Percentiles rank a stretch among this genome's conserved stretches.
Evolutionary conservation across 2,113 vertebrate genomes (phyloP).

Genomic region (Apeltes quadracus): DNA sequence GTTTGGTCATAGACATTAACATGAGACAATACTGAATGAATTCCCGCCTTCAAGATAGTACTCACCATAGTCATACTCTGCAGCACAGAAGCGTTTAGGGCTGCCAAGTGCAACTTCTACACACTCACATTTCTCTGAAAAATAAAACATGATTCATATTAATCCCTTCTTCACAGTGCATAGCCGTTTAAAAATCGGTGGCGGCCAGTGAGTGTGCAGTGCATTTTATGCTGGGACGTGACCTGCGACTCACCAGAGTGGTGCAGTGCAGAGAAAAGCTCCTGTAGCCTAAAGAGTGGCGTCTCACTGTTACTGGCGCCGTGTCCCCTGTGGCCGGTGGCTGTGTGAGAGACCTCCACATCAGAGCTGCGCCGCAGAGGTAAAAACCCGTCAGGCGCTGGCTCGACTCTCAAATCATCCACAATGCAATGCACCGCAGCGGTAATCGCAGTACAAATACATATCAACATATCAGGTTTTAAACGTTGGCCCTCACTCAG

Average conservation of each 20-base stretch:
- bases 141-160: conserved; percentile 22
- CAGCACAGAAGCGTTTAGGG: conserved; percentile 88
- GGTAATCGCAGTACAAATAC: conserved; percentile 16
- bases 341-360: conserved; percentile 60
- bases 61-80: conserved; percentile 93
- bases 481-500: conserved; percentile 80
- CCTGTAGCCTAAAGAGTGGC: conserved; percentile 87
- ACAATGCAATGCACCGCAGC: conserved; percentile 30
- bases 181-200: conserved; percentile 1
- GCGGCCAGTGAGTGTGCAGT: conserved; percentile 26
- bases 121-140: conserved; percentile 93
- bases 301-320: conserved; percentile 79
- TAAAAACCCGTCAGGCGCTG: conserved; percentile 39
- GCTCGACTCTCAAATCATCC: conserved; percentile 16
- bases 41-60: not conserved
- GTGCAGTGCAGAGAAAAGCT: conserved; percentile 95
- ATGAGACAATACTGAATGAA: not conserved
- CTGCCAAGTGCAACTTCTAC: conserved; percentile 88
- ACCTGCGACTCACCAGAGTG: conserved; percentile 87
- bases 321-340: conserved; percentile 61
- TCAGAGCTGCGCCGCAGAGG: conserved; percentile 69
- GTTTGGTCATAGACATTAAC: not conserved
- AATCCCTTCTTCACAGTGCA: not conserved
- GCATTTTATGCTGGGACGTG: conserved; percentile 37
- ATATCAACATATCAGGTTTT: conserved; percentile 3